A percentile compares a stretch with the other conserved stretches of the same genome.
These are phyloP conservation scores for Penaeus chinensis DNA, from an alignment of 1,140 invertebrate genomes.

Conservation along the genomic window DNA sequence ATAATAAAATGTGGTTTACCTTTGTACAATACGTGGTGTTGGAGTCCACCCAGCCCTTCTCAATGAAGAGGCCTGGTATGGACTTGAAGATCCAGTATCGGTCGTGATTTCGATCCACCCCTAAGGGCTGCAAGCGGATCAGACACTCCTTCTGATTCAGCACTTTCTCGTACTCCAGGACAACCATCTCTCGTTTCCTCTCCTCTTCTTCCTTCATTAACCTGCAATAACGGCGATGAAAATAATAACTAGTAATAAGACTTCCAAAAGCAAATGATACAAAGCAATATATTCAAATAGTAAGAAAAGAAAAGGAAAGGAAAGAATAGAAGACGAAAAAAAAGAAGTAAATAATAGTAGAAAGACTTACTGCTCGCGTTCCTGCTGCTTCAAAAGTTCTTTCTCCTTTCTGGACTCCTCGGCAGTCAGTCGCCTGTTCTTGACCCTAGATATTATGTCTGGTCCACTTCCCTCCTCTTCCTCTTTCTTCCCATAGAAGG, in stretches of 20 bases:
- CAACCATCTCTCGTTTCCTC: constrained; percentile 24
- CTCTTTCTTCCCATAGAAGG: constrained; percentile 37
- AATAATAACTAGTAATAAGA: too few species aligned
- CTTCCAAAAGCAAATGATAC: too few species aligned
- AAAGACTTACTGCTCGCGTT: constrained; percentile 37
- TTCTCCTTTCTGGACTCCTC: constrained; percentile 40
- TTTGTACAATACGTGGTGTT: constrained; percentile 58
- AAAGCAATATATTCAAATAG: too few species aligned
- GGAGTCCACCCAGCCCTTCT: constrained; percentile 67
- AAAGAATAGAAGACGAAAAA: background rate
- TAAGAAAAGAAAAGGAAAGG: too few species aligned
- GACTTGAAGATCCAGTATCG: constrained; percentile 70
- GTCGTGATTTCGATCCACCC: constrained; percentile 68
- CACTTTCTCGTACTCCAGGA: constrained; percentile 66
- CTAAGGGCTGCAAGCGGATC: constrained; percentile 67
- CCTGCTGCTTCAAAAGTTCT: background rate
- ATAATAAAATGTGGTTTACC: background rate
- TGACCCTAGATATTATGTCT: background rate
- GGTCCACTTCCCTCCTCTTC: background rate
- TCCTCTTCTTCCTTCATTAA: constrained; percentile 37
- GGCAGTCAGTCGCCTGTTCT: constrained; percentile 9
- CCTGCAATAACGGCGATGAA: background rate
- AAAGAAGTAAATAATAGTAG: background rate
- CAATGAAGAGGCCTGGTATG: constrained; percentile 69
- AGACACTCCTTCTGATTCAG: constrained; percentile 64